Conservation (phyloP, 2,888 invertebrate genomes). For the Rhagophthalmus giganteus region DNA sequence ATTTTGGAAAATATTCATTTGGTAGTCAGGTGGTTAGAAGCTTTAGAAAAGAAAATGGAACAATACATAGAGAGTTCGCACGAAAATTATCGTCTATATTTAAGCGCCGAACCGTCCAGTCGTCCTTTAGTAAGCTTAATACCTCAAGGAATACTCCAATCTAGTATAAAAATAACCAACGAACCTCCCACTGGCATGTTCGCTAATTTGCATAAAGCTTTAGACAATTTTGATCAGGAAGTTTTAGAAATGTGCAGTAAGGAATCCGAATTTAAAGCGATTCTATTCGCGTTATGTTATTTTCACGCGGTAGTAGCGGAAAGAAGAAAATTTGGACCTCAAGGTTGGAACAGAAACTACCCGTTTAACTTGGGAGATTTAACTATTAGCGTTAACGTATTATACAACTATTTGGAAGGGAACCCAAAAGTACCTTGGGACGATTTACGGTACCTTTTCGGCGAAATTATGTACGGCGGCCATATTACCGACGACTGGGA, state of each 20-base stretch:
- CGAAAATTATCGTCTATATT: constrained; percentile 69
- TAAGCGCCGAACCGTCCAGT: constrained; percentile 91
- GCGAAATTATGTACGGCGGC: constrained; percentile 97
- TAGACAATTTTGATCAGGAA: constrained; percentile 91
- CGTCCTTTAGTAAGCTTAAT: constrained; percentile 86
- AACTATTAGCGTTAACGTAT: constrained; percentile 88
- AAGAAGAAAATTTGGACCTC: constrained; percentile 90
- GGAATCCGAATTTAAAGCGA: constrained; percentile 89
- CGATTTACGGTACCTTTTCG: constrained; percentile 90
- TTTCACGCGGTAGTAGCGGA: constrained; percentile 95
- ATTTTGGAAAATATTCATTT: constrained; percentile 92
- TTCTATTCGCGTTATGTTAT: constrained; percentile 87
- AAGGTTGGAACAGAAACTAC: constrained; percentile 86
- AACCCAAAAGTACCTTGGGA: constrained; percentile 91
- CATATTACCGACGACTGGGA: constrained; percentile 98
- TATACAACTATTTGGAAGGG: constrained; percentile 88
- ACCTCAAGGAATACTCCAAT: constrained; percentile 86
- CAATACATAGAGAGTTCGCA: constrained; percentile 71
- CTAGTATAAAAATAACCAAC: constrained; percentile 93
- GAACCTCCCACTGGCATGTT: constrained; percentile 95
- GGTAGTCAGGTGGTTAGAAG: constrained; percentile 85
- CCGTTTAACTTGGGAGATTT: constrained; percentile 85
- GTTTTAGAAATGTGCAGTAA: constrained; percentile 90
- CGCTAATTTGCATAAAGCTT: constrained; percentile 90
- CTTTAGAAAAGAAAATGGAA: constrained; percentile 89